Conservation (phyloP, 2,888 invertebrate genomes). For the Drosophila merina region DNA sequence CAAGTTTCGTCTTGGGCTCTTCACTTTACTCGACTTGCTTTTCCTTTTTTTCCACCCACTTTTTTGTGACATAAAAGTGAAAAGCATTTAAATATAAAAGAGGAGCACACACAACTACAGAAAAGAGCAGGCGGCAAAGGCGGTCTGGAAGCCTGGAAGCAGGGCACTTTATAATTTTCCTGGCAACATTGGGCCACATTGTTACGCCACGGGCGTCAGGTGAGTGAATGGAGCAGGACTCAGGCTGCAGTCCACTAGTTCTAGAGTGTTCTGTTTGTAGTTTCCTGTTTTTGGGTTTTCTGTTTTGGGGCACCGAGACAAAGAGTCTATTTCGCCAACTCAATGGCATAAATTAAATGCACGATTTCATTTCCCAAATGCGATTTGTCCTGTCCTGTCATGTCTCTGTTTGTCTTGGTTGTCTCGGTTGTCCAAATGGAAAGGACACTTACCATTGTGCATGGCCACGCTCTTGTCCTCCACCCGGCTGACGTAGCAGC, state of each 20-base stretch:
- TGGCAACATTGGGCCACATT: slow-evolving; percentile 62
- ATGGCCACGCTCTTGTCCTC: slow-evolving; percentile 98
- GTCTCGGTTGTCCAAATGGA: slow-evolving; percentile 20
- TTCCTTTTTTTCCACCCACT: slow-evolving; percentile 2
- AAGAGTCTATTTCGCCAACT: slow-evolving; percentile 41
- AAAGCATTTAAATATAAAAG: slow-evolving; percentile 79
- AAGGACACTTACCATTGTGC: slow-evolving; percentile 92
- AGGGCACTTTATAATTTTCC: slow-evolving; percentile 62
- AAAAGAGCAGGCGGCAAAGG: slow-evolving; percentile 45
- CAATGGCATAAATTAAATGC: slow-evolving; percentile 63
- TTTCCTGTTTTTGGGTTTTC: neutral
- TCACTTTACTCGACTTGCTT: slow-evolving; percentile 14
- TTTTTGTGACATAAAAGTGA: slow-evolving; percentile 75
- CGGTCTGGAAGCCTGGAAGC: slow-evolving; percentile 6
- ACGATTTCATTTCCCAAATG: slow-evolving; percentile 49
- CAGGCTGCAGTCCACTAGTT: neutral
- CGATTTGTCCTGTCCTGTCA: slow-evolving; percentile 48
- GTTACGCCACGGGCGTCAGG: slow-evolving; percentile 40
- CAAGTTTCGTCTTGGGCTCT: slow-evolving; percentile 62
- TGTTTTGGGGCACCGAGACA: slow-evolving; percentile 32
- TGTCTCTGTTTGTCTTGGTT: slow-evolving; percentile 7
- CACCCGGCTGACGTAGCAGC: slow-evolving; percentile 98
- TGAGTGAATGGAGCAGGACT: slow-evolving; percentile 25
- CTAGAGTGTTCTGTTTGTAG: no score
- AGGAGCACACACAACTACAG: slow-evolving; percentile 46